Base-by-base conservation (phyloP, 2,113 vertebrate genomes). In the Onychostruthus taczanowskii region DNA sequence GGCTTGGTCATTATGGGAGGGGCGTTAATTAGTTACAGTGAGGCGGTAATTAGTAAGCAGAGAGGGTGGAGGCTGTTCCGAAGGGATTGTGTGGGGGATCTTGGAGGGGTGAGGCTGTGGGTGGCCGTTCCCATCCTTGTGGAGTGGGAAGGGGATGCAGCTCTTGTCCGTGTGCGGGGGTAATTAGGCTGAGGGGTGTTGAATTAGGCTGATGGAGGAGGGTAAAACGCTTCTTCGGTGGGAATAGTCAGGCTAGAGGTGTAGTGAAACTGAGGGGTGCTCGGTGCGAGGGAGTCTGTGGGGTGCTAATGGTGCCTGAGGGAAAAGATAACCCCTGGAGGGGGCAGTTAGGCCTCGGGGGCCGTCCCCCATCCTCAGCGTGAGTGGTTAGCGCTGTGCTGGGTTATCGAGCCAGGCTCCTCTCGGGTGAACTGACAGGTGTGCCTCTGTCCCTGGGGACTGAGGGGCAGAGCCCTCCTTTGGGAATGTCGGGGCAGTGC, bases 1-100 rank as follows among this genome's bases (percentile, higher is more conserved):
- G 8, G 2, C 3, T 28, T 6, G n/a, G 28, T 9, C 16, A 0
- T 5, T 30, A 16, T 5, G 2, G 4, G 5, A 11, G 10, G 10
- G 28, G 1, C 9, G 46, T 4, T 55, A 35, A 55, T 53, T 62
- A 10, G 10, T 10, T 49, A 5, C 33, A 28, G 73, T 19, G 46
- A 24, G 28, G 13, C 6, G 22, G 21, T 43, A 50, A 41, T 49
- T 72, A 10, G 21, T 16, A 3, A 62, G 16, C 3, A 23, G 18
- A 27, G 37, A 37, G 22, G 7, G 13, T 20, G 14, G 24, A 28
- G 30, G 13, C 5, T 1, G 16, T 64, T 56, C 21, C 0, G 49
- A 35, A 35, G 17, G 17, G 43, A 5, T 43, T 49, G 17, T 43
- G 13, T 27, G 26, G 27, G 33, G 16, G 15, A 16, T 69, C 12